Conservation (phyloP, 2,797 vertebrate genomes). For the Sylvilagus floridanus region DNA sequence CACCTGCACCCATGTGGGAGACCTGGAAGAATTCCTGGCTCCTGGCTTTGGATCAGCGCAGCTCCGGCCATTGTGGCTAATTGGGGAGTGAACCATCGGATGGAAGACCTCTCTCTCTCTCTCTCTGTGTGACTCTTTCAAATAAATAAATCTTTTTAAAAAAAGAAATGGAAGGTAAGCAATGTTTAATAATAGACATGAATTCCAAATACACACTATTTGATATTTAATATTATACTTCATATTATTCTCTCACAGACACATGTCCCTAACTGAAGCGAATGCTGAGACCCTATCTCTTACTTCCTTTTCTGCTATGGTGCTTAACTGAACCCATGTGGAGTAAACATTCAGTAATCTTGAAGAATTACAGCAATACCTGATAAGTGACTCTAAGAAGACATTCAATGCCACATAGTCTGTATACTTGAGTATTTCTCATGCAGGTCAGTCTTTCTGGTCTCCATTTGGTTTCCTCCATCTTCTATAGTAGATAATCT, state of each 20-base stretch:
- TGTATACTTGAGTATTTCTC: background rate
- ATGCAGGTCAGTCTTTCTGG: background rate
- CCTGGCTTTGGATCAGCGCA: too few species aligned
- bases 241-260: background rate
- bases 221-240: slow-evolving; percentile 9
- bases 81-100: too few species aligned
- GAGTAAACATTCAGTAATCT: background rate
- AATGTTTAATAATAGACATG: slow-evolving; percentile 5
- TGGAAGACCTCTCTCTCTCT: too few species aligned
- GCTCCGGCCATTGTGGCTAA: too few species aligned
- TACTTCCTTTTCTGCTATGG: background rate
- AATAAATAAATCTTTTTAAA: too few species aligned
- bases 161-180: background rate
- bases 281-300: background rate
- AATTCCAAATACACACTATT: background rate
- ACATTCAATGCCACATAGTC: background rate
- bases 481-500: background rate
- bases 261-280: background rate
- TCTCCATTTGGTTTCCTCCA: background rate
- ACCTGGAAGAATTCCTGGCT: too few species aligned
- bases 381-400: background rate
- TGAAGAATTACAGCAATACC: background rate
- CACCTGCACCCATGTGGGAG: too few species aligned
- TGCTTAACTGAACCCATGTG: background rate
- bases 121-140: too few species aligned